Percentiles rank a stretch among this genome's conserved stretches.
Evolutionary conservation across 1,140 invertebrate genomes (phyloP).

Genomic region (Bursaphelenchus mucronatus): DNA sequence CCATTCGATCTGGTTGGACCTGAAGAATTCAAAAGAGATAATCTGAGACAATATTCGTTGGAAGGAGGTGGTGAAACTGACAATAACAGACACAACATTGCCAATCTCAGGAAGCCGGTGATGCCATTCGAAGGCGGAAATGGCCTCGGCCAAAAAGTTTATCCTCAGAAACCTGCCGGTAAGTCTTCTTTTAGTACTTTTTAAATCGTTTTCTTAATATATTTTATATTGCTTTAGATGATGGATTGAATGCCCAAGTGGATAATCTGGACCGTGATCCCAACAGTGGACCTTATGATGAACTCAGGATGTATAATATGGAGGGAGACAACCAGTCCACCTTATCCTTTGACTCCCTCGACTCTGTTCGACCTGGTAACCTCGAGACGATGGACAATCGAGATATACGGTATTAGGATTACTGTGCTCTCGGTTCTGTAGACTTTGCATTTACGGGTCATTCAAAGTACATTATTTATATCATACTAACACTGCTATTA

Average conservation of each 20-base stretch:
- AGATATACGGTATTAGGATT: conserved; percentile 21
- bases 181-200: conserved; percentile 10
- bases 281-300: conserved; percentile 59
- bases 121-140: conserved; percentile 50
- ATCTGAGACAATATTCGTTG: conserved; percentile 52
- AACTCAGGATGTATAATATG: conserved; percentile 56
- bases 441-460: no score
- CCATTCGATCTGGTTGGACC: conserved; percentile 54
- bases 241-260: conserved; percentile 54
- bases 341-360: conserved; percentile 52
- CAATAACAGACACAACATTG: conserved; percentile 55
- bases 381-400: conserved; percentile 20
- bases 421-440: no score
- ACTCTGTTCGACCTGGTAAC: conserved; percentile 39
- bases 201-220: background rate
- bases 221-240: conserved; percentile 34
- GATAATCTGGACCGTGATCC: conserved; percentile 58
- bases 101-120: conserved; percentile 57
- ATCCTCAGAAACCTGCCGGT: conserved; percentile 38
- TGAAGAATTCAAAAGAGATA: conserved; percentile 59
- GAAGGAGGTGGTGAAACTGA: conserved; percentile 60
- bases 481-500: no score
- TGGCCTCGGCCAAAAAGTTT: conserved; percentile 37
- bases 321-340: conserved; percentile 59
- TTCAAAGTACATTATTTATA: no score